Conservation (phyloP, 2,113 vertebrate genomes). For the Sylvilagus bachmani region DNA sequence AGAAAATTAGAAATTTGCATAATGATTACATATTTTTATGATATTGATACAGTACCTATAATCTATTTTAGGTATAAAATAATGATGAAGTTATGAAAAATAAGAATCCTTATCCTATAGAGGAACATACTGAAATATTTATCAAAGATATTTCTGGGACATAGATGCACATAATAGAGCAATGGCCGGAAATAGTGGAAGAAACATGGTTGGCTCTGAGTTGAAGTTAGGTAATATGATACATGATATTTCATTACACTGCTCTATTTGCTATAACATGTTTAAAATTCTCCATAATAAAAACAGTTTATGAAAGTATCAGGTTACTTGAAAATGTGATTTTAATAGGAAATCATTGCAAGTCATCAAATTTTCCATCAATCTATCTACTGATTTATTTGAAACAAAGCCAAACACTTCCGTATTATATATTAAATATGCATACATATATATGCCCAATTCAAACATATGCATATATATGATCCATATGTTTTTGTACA, state of each 20-base stretch:
- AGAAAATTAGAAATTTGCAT: background rate
- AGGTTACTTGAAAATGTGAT: background rate
- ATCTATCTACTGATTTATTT: background rate
- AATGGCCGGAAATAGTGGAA: background rate
- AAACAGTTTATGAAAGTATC: background rate
- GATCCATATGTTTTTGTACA: background rate
- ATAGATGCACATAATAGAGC: background rate
- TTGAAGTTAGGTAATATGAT: background rate
- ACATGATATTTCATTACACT: background rate
- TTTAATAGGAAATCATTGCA: background rate
- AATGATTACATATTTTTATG: background rate
- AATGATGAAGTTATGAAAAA: background rate
- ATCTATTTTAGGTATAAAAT: background rate
- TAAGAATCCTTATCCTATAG: background rate
- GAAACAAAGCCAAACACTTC: background rate
- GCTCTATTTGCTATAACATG: background rate
- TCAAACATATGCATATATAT: background rate
- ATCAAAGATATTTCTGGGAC: background rate
- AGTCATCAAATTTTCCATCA: background rate
- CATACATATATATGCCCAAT: background rate
- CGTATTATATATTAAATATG: background rate
- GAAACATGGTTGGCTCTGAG: background rate
- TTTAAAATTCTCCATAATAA: background rate
- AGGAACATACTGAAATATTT: background rate
- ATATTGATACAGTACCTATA: background rate